Evolutionary conservation across 2,888 invertebrate genomes (phyloP).

Genomic region (Lordiphosa fenestrarum): DNA sequence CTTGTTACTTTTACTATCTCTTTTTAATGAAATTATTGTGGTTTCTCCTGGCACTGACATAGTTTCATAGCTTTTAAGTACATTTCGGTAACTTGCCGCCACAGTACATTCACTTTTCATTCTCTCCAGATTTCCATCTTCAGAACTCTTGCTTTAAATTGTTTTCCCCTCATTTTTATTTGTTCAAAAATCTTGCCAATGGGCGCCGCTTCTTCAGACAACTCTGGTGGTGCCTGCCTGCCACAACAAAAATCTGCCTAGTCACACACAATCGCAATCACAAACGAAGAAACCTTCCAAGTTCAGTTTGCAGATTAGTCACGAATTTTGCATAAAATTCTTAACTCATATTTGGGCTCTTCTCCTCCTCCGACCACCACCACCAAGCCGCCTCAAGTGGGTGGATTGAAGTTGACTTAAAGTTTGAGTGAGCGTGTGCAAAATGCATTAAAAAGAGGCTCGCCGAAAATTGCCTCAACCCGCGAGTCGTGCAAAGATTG

Average conservation of each 20-base stretch:
- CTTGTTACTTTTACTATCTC: no score
- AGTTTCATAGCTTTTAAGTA: no score
- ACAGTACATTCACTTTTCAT: conserved; percentile 9
- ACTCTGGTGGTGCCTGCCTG: no score
- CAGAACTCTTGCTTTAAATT: conserved; percentile 24
- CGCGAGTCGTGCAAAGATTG: conserved; percentile 71
- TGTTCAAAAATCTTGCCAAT: conserved; percentile 28
- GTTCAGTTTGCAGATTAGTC: conserved; percentile 65
- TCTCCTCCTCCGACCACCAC: conserved; percentile 7
- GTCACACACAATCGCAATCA: conserved; percentile 49
- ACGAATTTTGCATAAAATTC: conserved; percentile 69
- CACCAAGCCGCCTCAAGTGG: conserved; percentile 6
- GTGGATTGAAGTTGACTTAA: conserved; percentile 10
- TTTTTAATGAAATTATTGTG: no score
- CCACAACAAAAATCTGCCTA: conserved; percentile 29
- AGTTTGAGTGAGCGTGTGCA: conserved; percentile 50
- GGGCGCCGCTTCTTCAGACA: conserved; percentile 1
- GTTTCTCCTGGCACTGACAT: no score
- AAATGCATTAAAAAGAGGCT: conserved; percentile 58
- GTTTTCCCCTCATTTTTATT: conserved; percentile 31
- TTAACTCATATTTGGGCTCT: conserved; percentile 46
- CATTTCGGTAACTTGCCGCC: not conserved
- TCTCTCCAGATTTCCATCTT: conserved; percentile 24
- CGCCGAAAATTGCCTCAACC: conserved; percentile 35
- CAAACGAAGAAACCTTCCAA: conserved; percentile 43